A percentile compares a stretch with the other conserved stretches of the same genome.
These are phyloP conservation scores for Ariolimax columbianus DNA, from an alignment of 2,888 invertebrate genomes.

Conservation along the genomic window DNA sequence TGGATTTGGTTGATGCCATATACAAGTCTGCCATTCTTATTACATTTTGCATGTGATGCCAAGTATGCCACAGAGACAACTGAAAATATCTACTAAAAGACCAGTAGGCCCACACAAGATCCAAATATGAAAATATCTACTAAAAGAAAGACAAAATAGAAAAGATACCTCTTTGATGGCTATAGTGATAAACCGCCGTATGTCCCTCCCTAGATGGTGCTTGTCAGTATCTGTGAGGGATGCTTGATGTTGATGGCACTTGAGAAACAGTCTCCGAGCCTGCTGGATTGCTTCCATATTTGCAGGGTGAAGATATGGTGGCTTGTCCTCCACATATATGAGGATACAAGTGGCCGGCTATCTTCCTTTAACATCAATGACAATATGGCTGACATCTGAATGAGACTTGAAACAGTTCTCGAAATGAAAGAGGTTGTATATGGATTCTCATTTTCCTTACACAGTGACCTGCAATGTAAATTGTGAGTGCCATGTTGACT, in stretches of 20 bases:
- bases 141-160: not conserved
- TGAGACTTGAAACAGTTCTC: not conserved
- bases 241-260: conserved; percentile 22
- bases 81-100: not conserved
- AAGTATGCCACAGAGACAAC: not conserved
- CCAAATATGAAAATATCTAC: not conserved
- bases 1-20: no score
- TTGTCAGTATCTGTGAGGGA: conserved; percentile 28
- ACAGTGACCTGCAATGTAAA: not conserved
- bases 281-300: conserved; percentile 41
- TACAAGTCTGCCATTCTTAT: no score
- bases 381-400: not conserved
- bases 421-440: not conserved
- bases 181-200: conserved; percentile 37
- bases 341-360: not conserved
- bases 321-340: conserved; percentile 3
- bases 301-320: not conserved
- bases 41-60: no score
- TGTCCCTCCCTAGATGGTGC: conserved; percentile 10
- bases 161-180: conserved; percentile 37
- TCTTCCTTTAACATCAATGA: not conserved
- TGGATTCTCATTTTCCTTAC: not conserved
- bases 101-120: no score
- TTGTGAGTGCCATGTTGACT: not conserved
- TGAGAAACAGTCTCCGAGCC: conserved; percentile 23